phyloP scores from a whole-genome alignment of 2,888 invertebrate genomes.

The Ligdia adustata region DNA sequence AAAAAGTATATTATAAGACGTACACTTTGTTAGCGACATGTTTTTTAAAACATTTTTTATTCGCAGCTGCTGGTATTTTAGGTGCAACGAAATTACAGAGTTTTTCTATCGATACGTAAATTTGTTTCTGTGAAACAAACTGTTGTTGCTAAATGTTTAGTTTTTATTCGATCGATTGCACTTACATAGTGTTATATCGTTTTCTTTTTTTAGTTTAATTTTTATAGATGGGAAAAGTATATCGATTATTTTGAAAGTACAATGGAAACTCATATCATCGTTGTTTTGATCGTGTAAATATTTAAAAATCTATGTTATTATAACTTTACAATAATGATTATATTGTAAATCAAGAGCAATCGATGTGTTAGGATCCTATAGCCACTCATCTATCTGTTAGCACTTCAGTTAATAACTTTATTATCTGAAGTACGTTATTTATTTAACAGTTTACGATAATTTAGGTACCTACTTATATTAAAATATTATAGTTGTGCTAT shows the following conservation, averaged over 20 bases:
- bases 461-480: no score
- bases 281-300: slow-evolving; percentile 35
- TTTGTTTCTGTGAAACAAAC: slow-evolving; percentile 55
- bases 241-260: slow-evolving; percentile 47
- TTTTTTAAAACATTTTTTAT: slow-evolving; percentile 35
- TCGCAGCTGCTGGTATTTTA: slow-evolving; percentile 62
- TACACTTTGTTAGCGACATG: slow-evolving; percentile 7
- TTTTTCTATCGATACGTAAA: slow-evolving; percentile 36
- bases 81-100: slow-evolving; percentile 64
- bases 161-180: slow-evolving; percentile 8
- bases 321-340: slow-evolving; percentile 61
- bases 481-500: no score
- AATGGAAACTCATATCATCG: slow-evolving; percentile 62
- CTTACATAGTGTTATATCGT: no score
- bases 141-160: neutral
- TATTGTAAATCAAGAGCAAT: slow-evolving; percentile 38
- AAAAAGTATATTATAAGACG: slow-evolving; percentile 6
- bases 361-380: slow-evolving; percentile 21
- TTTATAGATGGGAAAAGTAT: slow-evolving; percentile 9
- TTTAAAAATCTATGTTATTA: slow-evolving; percentile 39
- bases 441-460: no score
- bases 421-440: no score
- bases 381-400: no score
- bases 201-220: neutral
- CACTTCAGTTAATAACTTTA: no score